These are phyloP conservation scores for Epizoanthus stellaris DNA, from an alignment of 92 coral and sea anemone species.

Conservation along the genomic window DNA sequence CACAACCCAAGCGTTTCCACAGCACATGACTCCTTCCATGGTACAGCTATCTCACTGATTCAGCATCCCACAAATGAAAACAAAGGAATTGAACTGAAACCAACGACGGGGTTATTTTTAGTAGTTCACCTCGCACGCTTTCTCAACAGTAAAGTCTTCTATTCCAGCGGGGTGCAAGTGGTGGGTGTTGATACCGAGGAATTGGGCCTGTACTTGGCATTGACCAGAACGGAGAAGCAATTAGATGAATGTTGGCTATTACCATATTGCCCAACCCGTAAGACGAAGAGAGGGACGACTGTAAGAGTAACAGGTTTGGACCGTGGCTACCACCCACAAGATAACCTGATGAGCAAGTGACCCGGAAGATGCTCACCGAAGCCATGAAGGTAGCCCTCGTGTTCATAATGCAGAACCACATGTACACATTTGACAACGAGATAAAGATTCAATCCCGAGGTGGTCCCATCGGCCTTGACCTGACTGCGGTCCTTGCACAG, in stretches of 20 bases:
- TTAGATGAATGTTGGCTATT: too few species aligned
- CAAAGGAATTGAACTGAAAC: too few species aligned
- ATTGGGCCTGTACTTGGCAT: conserved; percentile 45
- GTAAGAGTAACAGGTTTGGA: conserved; percentile 49
- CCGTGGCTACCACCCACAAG: too few species aligned
- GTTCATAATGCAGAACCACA: conserved; percentile 45
- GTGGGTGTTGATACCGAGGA: conserved; percentile 45
- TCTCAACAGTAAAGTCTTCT: too few species aligned
- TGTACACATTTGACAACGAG: conserved; percentile 16
- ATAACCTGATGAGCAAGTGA: too few species aligned
- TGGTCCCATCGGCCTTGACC: conserved; percentile 51
- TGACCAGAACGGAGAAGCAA: conserved; percentile 40
- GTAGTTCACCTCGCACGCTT: too few species aligned
- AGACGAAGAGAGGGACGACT: conserved; percentile 52
- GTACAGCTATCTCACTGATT: too few species aligned
- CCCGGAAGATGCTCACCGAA: too few species aligned
- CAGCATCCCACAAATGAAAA: too few species aligned
- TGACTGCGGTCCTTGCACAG: conserved; percentile 59
- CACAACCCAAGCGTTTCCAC: conserved; percentile 2
- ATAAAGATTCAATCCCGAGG: conserved; percentile 48
- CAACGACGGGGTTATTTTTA: too few species aligned
- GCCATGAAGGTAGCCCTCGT: conserved; percentile 45
- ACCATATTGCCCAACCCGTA: conserved; percentile 58
- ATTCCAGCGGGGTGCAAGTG: conserved; percentile 37
- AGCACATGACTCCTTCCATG: too few species aligned